Percentiles rank a stretch among this genome's conserved stretches.
phyloP scores from a whole-genome alignment of 1,140 invertebrate genomes.

The Drosophila aff. region DNA sequence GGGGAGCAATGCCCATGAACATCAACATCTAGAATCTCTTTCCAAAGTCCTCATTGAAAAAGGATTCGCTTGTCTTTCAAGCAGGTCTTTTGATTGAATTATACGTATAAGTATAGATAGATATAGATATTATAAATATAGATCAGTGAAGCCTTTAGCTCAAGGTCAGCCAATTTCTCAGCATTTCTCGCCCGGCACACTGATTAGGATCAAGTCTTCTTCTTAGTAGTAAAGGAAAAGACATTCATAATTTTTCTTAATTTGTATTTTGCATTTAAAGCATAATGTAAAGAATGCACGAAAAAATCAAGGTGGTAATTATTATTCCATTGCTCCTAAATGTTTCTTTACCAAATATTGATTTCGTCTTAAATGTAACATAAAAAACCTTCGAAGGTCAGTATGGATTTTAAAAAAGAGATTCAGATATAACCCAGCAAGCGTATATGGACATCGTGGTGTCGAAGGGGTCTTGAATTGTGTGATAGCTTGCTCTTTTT shows the following conservation, averaged over 20 bases:
- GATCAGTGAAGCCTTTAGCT: neutral
- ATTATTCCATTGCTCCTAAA: no score
- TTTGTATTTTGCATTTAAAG: no score
- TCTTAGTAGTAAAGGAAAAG: no score
- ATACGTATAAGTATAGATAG: neutral
- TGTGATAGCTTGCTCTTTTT: conserved; percentile 11
- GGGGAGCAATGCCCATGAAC: neutral
- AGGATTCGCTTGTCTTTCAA: neutral
- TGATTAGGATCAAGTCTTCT: neutral
- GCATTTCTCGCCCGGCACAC: no score
- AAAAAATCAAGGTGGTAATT: neutral
- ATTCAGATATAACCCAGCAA: neutral
- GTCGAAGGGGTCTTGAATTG: conserved; percentile 6
- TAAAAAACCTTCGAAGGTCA: neutral
- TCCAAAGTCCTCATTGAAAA: neutral
- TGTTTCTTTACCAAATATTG: no score
- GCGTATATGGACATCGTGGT: conserved; percentile 6
- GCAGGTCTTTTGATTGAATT: neutral
- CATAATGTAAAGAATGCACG: no score
- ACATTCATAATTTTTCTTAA: neutral
- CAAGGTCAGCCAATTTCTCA: neutral
- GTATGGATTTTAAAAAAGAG: no score
- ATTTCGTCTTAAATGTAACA: neutral
- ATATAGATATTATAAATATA: neutral
- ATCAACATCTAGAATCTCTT: neutral